Evolutionary conservation across 2,888 invertebrate genomes (phyloP).

Genomic region (Synergus laeviventris): DNA sequence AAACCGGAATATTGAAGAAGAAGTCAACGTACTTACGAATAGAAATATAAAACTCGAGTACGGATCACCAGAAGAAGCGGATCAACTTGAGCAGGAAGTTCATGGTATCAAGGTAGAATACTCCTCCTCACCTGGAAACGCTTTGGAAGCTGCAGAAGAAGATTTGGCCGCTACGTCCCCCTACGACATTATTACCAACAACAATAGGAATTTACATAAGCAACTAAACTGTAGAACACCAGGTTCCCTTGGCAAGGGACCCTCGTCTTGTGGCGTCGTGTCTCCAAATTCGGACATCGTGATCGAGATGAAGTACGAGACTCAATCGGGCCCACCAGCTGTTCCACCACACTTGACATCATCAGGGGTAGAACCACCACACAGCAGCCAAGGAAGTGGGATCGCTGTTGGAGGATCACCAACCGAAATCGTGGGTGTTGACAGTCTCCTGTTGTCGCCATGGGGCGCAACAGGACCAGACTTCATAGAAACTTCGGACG

Average conservation of each 20-base stretch:
- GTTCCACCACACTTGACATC: constrained; percentile 68
- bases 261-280: constrained; percentile 55
- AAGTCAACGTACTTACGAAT: constrained; percentile 50
- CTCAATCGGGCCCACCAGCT: constrained; percentile 67
- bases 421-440: constrained; percentile 71
- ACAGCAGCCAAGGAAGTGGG: constrained; percentile 71
- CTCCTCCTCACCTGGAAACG: constrained; percentile 59
- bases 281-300: constrained; percentile 62
- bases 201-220: constrained; percentile 47
- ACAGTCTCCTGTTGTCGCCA: constrained; percentile 68
- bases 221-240: constrained; percentile 41
- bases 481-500: constrained; percentile 68
- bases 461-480: constrained; percentile 70
- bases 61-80: constrained; percentile 46
- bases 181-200: constrained; percentile 65
- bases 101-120: constrained; percentile 64
- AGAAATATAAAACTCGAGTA: constrained; percentile 62
- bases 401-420: constrained; percentile 68
- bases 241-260: constrained; percentile 49
- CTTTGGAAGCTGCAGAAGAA: constrained; percentile 60
- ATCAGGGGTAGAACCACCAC: constrained; percentile 71
- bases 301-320: constrained; percentile 74
- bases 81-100: constrained; percentile 43
- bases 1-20: constrained; percentile 53
- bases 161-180: constrained; percentile 64